Percentiles rank a stretch among this genome's conserved stretches.
Evolutionary conservation across 2,113 vertebrate genomes (phyloP).

Genomic region (Protobothrops mucrosquamatus): DNA sequence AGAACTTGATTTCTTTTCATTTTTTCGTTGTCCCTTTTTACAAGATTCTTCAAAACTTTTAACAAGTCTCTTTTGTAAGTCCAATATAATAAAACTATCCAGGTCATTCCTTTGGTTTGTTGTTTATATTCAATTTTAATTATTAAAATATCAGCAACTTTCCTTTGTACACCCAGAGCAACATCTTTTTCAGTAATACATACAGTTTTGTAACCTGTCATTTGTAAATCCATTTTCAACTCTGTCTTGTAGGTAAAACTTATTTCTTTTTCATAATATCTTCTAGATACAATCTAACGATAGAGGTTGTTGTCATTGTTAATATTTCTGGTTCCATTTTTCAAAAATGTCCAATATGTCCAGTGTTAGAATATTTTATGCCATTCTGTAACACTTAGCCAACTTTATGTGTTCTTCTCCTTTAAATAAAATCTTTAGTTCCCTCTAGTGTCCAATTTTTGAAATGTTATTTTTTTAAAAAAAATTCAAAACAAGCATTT

Average conservation of each 20-base stretch:
- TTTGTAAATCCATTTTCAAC: neutral
- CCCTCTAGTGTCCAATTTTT: neutral
- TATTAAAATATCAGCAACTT: neutral
- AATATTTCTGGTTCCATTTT: neutral
- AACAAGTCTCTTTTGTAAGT: neutral
- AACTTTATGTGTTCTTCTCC: neutral
- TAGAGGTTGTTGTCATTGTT: neutral
- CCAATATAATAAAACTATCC: neutral
- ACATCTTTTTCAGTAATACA: neutral
- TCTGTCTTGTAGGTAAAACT: neutral
- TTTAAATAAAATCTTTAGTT: neutral
- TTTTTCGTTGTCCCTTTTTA: neutral
- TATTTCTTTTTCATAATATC: neutral
- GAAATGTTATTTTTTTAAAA: neutral
- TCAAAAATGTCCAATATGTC: neutral
- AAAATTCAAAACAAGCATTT: neutral
- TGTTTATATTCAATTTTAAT: neutral
- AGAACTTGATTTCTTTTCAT: neutral
- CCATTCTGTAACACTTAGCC: neutral
- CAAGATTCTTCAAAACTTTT: neutral
- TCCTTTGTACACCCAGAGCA: neutral
- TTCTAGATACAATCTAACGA: neutral
- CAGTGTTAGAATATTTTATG: neutral
- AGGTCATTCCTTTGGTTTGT: neutral
- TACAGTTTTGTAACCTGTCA: neutral